Evolutionary conservation across 2,797 vertebrate species (phyloP).

Genomic region (Xiphorhynchus erythropygius): DNA sequence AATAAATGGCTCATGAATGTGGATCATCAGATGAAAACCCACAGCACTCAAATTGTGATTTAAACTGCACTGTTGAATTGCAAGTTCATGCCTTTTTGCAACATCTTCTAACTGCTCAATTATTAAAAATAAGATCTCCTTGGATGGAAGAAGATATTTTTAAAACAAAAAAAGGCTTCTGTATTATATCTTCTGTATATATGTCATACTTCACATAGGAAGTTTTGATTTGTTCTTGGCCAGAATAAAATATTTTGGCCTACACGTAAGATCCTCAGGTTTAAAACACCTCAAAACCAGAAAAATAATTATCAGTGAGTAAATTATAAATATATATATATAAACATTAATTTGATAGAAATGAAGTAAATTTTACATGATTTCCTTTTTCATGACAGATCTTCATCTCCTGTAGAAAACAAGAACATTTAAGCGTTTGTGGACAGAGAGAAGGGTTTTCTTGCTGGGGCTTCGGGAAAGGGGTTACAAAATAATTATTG

Average conservation of each 20-base stretch:
- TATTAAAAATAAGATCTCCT: not conserved
- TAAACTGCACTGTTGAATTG: not conserved
- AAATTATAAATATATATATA: not conserved
- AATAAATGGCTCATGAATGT: not conserved
- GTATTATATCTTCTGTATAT: not conserved
- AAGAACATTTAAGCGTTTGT: not conserved
- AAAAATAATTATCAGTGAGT: not conserved
- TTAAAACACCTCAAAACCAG: not conserved
- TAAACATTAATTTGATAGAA: not conserved
- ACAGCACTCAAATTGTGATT: not conserved
- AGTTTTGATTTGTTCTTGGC: not conserved
- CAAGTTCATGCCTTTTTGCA: not conserved
- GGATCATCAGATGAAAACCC: not conserved
- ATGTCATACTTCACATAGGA: not conserved
- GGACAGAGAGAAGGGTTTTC: not conserved
- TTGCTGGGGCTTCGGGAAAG: fast-evolving
- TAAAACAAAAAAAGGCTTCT: not conserved
- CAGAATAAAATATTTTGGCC: not conserved
- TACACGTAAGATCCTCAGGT: not conserved
- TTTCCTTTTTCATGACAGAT: not conserved
- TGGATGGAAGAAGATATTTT: not conserved
- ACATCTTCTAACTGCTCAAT: not conserved
- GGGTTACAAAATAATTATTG: not conserved
- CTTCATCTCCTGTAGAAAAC: not conserved
- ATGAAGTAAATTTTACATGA: not conserved